Conservation (phyloP, 2,797 vertebrate genomes). For the Tadarida brasiliensis region DNA sequence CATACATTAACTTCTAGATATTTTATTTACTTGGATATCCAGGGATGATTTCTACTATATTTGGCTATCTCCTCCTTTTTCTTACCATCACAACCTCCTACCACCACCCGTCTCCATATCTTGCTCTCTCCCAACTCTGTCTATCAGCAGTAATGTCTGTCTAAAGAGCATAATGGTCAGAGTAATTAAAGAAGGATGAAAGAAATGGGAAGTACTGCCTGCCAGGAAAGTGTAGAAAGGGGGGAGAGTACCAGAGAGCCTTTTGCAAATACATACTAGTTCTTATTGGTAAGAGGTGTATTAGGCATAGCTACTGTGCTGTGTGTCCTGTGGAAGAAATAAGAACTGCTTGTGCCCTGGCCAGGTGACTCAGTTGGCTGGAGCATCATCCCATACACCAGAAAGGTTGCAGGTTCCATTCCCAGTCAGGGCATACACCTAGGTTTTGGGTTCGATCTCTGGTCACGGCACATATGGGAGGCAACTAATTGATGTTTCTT, state of each 20-base stretch:
- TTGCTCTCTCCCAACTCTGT: neutral
- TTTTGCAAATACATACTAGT: neutral
- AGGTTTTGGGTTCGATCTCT: neutral
- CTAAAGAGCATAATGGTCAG: neutral
- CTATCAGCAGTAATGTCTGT: neutral
- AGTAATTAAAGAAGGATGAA: neutral
- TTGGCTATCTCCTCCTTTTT: neutral
- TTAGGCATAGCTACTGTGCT: neutral
- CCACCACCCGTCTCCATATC: neutral
- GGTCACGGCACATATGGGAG: neutral
- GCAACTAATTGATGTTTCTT: neutral
- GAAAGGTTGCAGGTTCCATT: neutral
- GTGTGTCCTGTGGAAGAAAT: neutral
- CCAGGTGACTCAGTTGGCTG: too few relatives aligned
- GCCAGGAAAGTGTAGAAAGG: neutral
- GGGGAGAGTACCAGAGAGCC: neutral
- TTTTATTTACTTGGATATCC: neutral
- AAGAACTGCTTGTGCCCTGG: neutral
- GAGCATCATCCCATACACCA: neutral
- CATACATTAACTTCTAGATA: neutral
- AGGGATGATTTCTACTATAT: neutral
- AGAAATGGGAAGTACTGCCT: neutral
- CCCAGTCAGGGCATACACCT: neutral
- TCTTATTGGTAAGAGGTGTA: neutral
- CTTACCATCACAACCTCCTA: neutral